Evolutionary conservation across 1,140 invertebrate species (phyloP).

Genomic region (Cydia amplana): DNA sequence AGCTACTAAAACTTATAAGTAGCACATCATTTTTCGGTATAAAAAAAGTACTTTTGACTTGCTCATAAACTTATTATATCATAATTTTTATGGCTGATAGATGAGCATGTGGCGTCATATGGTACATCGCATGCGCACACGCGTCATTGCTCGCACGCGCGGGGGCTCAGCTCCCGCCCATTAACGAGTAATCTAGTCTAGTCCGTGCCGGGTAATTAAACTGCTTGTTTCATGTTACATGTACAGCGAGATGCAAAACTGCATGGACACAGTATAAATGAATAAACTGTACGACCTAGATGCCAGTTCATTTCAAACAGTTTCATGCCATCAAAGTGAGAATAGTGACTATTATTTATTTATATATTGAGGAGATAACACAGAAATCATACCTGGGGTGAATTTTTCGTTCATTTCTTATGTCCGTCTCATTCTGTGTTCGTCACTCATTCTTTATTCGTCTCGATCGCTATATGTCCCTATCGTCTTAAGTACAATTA

Average conservation of each 20-base stretch:
- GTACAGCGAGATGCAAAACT: not conserved
- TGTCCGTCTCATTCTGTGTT: too few relatives aligned
- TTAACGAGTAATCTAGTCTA: conserved; percentile 13
- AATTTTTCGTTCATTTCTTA: too few relatives aligned
- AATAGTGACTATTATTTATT: too few relatives aligned
- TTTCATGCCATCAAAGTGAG: too few relatives aligned
- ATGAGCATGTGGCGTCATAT: conserved; percentile 35
- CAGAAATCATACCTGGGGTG: too few relatives aligned
- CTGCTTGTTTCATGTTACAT: conserved; percentile 6
- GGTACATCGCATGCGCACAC: conserved; percentile 37
- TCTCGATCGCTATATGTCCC: too few relatives aligned
- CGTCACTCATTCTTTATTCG: too few relatives aligned
- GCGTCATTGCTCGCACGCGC: conserved; percentile 34
- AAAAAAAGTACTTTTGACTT: not conserved
- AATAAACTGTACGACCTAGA: not conserved
- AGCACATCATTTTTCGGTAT: not conserved
- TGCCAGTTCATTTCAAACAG: too few relatives aligned
- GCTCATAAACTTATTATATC: conserved; percentile 13
- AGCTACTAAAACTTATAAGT: too few relatives aligned
- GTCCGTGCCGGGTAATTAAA: conserved; percentile 21
- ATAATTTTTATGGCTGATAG: conserved; percentile 20
- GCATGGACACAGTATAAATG: not conserved
- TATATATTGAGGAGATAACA: too few relatives aligned
- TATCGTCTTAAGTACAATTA: too few relatives aligned
- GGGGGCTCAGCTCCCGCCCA: not conserved